Conservation (phyloP, 2,797 vertebrate genomes). For the Fistularia tabacaria region DNA sequence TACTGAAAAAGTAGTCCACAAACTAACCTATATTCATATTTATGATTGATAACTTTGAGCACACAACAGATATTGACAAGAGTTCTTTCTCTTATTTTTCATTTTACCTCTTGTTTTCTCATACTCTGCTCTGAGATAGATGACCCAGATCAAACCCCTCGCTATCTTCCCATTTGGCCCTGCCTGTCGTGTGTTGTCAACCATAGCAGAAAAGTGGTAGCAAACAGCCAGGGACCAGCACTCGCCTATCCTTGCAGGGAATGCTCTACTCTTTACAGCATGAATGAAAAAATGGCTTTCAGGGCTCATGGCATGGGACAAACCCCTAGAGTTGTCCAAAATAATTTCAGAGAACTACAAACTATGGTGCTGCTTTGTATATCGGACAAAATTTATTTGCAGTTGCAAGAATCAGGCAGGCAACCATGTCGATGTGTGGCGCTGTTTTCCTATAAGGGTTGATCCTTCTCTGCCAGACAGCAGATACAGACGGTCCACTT, state of each 20-base stretch:
- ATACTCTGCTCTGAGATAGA: constrained; percentile 73
- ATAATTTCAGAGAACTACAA: constrained; percentile 28
- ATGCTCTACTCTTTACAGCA: constrained; percentile 73
- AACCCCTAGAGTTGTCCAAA: constrained; percentile 26
- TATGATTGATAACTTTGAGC: too few relatives aligned
- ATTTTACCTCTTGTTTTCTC: constrained; percentile 16
- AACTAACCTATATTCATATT: too few relatives aligned
- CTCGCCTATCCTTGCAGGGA: constrained; percentile 81
- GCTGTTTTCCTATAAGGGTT: constrained; percentile 31
- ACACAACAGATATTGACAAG: neutral
- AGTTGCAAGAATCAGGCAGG: constrained; percentile 26
- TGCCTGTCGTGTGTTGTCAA: constrained; percentile 98
- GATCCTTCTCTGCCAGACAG: constrained; percentile 45
- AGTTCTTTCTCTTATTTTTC: constrained; percentile 3
- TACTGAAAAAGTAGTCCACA: too few relatives aligned
- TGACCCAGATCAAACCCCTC: constrained; percentile 67
- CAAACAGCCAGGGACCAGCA: constrained; percentile 94
- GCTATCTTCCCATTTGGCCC: constrained; percentile 89
- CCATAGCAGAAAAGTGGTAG: constrained; percentile 99
- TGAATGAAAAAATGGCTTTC: constrained; percentile 15
- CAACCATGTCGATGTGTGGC: constrained; percentile 45
- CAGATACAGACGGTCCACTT: constrained; percentile 43
- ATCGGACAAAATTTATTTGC: constrained; percentile 30
- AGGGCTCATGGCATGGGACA: constrained; percentile 7
- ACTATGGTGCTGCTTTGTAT: constrained; percentile 30